These are phyloP conservation scores for Eilema depressum DNA, from an alignment of 2,888 invertebrate species.

Conservation along the genomic window DNA sequence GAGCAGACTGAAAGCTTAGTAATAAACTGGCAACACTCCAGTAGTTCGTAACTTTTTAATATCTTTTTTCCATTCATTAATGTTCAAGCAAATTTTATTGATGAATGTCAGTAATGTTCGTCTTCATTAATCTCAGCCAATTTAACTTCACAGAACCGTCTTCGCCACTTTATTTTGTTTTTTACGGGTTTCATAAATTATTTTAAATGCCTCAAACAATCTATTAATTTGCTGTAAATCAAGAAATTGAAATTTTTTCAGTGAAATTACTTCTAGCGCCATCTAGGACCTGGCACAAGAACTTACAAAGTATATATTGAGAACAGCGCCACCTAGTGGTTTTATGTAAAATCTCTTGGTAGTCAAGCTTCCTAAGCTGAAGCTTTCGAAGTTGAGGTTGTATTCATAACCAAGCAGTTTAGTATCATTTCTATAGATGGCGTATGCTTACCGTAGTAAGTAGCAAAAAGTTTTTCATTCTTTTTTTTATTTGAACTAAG, in stretches of 20 bases:
- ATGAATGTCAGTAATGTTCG: constrained; percentile 42
- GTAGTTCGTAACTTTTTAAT: constrained; percentile 45
- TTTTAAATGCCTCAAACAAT: constrained; percentile 19
- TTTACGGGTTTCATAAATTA: constrained; percentile 23
- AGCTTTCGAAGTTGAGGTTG: neutral
- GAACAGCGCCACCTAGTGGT: constrained; percentile 38
- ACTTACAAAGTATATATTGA: constrained; percentile 17
- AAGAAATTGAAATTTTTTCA: constrained; percentile 5
- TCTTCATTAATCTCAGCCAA: constrained; percentile 36
- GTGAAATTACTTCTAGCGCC: constrained; percentile 29
- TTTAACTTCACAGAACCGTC: constrained; percentile 21
- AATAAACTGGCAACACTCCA: constrained; percentile 53
- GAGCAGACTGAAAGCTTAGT: constrained; percentile 38
- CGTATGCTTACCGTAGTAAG: neutral
- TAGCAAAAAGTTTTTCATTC: neutral
- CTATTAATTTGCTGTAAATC: constrained; percentile 27
- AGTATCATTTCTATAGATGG: neutral
- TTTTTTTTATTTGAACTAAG: too few species aligned
- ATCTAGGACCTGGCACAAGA: constrained; percentile 23
- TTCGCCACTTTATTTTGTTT: constrained; percentile 12
- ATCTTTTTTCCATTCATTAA: constrained; percentile 52
- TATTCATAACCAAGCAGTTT: neutral
- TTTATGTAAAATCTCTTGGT: neutral
- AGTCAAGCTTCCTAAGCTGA: neutral
- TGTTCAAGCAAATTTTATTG: constrained; percentile 47